These are phyloP conservation scores for Neotoma lepida DNA, from an alignment of 2,113 vertebrate genomes.

Conservation along the genomic window DNA sequence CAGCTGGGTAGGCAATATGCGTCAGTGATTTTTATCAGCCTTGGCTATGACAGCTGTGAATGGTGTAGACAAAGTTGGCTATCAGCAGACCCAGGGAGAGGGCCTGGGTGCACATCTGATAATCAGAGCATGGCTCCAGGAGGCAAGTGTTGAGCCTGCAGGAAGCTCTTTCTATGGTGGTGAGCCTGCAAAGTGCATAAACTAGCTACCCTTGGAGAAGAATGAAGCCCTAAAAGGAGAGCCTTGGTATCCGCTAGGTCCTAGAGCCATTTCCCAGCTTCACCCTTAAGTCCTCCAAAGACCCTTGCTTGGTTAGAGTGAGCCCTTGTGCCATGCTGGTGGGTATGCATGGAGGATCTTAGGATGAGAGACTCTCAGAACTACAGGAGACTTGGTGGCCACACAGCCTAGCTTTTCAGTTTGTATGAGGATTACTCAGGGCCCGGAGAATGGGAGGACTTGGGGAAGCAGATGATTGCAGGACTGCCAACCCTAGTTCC, in stretches of 20 bases:
- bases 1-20: conserved; percentile 69
- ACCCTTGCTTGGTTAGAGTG: not conserved
- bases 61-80: conserved; percentile 27
- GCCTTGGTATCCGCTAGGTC: not conserved
- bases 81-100: conserved; percentile 39
- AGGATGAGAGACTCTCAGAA: not conserved
- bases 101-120: not conserved
- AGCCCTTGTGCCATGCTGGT: not conserved
- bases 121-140: not conserved
- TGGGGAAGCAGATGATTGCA: rapidly evolving
- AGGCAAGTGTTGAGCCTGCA: not conserved
- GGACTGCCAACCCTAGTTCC: not conserved
- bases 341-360: not conserved
- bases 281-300: not conserved
- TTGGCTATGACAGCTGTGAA: conserved; percentile 18
- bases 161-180: not conserved
- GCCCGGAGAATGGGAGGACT: no score
- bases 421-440: not conserved
- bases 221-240: not conserved
- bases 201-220: not conserved
- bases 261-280: not conserved
- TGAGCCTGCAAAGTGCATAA: not conserved
- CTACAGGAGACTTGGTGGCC: not conserved
- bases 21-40: conserved; percentile 75
- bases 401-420: not conserved